These are phyloP conservation scores for Microctenopoma lineatum DNA, from an alignment of 2,797 vertebrate species.

Conservation along the genomic window DNA sequence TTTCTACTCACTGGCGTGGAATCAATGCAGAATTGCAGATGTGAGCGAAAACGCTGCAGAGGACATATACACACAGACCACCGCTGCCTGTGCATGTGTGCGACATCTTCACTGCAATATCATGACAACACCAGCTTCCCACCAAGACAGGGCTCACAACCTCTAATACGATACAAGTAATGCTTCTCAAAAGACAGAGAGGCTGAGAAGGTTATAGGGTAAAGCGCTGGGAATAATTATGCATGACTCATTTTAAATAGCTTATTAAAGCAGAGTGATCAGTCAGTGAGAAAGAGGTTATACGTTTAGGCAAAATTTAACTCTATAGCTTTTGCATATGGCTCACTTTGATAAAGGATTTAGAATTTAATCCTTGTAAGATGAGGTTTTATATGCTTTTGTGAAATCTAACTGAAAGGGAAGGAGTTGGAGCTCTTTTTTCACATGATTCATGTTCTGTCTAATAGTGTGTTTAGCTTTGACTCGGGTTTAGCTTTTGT, in stretches of 20 bases:
- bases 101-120: constrained; percentile 41
- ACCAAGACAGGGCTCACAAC: constrained; percentile 22
- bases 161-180: constrained; percentile 29
- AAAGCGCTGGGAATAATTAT: constrained; percentile 45
- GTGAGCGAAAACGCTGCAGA: constrained; percentile 71
- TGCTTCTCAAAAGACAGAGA: constrained; percentile 23
- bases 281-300: constrained; percentile 48
- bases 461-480: constrained; percentile 25
- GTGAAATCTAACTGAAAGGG: constrained; percentile 34
- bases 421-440: constrained; percentile 25
- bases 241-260: constrained; percentile 55
- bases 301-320: constrained; percentile 44
- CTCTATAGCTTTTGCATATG: constrained; percentile 38
- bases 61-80: constrained; percentile 28
- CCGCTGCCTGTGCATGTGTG: constrained; percentile 13
- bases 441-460: constrained; percentile 11
- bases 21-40: constrained; percentile 75
- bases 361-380: constrained; percentile 46
- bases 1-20: constrained; percentile 69
- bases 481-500: constrained; percentile 15
- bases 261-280: constrained; percentile 58
- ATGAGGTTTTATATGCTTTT: constrained; percentile 52
- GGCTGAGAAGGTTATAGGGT: constrained; percentile 39
- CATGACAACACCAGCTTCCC: constrained; percentile 42
- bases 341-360: constrained; percentile 53